Percentiles rank a stretch among this genome's conserved stretches.
Evolutionary conservation across 1,140 invertebrate species (phyloP).

Genomic region (Formica selysi): DNA sequence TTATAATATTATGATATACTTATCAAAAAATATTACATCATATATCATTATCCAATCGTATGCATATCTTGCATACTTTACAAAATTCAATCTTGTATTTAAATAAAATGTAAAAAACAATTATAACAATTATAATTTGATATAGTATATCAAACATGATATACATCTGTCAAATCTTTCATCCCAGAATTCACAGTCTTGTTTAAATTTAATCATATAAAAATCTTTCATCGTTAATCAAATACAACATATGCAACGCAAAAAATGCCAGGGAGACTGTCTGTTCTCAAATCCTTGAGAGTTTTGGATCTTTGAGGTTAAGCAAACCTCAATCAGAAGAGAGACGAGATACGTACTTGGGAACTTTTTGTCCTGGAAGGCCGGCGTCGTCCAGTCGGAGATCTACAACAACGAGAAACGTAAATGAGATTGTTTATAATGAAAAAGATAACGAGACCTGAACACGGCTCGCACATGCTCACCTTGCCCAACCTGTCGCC

Average conservation of each 20-base stretch:
- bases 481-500: conserved; percentile 98
- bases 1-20: background rate
- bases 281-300: too few relatives aligned
- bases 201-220: background rate
- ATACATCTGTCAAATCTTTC: background rate
- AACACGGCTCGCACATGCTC: conserved; percentile 58
- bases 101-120: background rate
- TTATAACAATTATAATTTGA: background rate
- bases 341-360: conserved; percentile 90
- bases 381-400: conserved; percentile 98
- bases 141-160: background rate
- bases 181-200: background rate
- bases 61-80: background rate
- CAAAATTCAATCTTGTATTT: background rate
- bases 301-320: conserved; percentile 29
- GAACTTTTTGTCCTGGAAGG: conserved; percentile 97
- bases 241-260: background rate
- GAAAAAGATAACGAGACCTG: background rate
- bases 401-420: conserved; percentile 88
- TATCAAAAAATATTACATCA: background rate
- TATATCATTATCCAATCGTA: background rate
- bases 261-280: background rate
- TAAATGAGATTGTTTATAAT: conserved; percentile 13
- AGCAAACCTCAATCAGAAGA: background rate
- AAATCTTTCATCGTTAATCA: background rate